phyloP scores from a whole-genome alignment of 2,113 vertebrate species.

The Melanotaenia duboulayi region DNA sequence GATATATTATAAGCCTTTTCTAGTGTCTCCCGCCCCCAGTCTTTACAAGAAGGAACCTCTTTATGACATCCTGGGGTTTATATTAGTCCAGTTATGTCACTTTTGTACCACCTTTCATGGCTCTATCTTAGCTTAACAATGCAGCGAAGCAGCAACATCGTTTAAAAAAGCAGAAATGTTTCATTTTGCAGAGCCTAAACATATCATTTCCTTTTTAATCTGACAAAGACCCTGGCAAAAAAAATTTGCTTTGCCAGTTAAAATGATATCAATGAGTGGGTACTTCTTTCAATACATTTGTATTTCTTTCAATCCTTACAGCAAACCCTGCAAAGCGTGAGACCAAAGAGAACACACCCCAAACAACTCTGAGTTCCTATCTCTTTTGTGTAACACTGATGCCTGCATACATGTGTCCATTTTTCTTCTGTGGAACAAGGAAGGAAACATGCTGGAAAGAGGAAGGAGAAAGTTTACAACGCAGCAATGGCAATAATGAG shows the following conservation, averaged over 20 bases:
- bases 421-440: constrained; percentile 52
- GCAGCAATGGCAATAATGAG: constrained; percentile 47
- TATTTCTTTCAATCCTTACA: neutral
- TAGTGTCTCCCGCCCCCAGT: neutral
- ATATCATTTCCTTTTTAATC: constrained; percentile 1
- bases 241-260: neutral
- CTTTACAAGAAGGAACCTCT: constrained; percentile 24
- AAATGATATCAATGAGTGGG: neutral
- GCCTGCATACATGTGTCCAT: constrained; percentile 43
- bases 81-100: neutral
- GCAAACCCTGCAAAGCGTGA: neutral
- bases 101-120: neutral
- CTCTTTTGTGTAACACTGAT: constrained; percentile 22
- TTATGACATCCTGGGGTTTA: constrained; percentile 24
- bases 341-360: neutral
- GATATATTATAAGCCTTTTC: constrained; percentile 22
- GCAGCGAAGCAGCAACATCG: neutral
- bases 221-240: neutral
- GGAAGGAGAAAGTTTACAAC: constrained; percentile 73
- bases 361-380: constrained; percentile 38
- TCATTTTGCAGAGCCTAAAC: neutral
- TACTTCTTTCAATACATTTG: too few relatives aligned
- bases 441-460: constrained; percentile 70
- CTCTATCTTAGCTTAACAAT: neutral
- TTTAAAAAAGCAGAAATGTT: constrained; percentile 16